Base-by-base conservation (phyloP, 23 tunicate species). In the Halocynthia roretzi region DNA sequence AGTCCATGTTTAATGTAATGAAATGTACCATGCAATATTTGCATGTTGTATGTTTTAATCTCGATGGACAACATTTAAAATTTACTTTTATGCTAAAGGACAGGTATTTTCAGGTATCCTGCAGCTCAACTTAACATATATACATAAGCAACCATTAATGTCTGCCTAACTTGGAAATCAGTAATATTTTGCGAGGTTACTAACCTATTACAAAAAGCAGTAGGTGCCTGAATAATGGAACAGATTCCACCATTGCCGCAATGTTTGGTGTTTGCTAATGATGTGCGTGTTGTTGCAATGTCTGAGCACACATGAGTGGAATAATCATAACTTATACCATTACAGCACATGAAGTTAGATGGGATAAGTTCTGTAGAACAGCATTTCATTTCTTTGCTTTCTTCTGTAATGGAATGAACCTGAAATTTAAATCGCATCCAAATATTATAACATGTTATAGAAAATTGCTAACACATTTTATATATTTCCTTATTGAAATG, bases 221-320 rank as follows among this genome's bases (percentile, higher is more conserved):
- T 72, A 81, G 76, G 83, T 8, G 92, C 62, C 63, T 84, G 70
- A 15, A 17, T 84, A 49, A 86, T 54, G 6, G 91, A 76, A 69
- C 98, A 92, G 9, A 86, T 49, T 10, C 75, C 72, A n/a, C 98
- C 98, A 18, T 61, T 50, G 21, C 98, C 98, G 76, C 98, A 92
- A 10, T 52, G 20, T 7, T 80, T 76, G 31, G 48, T 50, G 61
- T 86, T 87, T 15, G 56, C 71, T 11, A 80, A 44, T 52, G 77
- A 54, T 61, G 81, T 48, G 50, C 44, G 44, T 31, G 56, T 74
- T 19, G 98, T 92, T 20, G 89, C 86, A 48, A 78, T 81, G 75
- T 92, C 98, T 71, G 92, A 91, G 72, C 98, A 92, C 17, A 92
- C 92, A 8, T 72, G 87, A n/a, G 40, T 48, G 8, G 19, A 55